Evolutionary conservation across 1,140 invertebrate genomes (phyloP).

Genomic region (Eriosoma lanigerum): DNA sequence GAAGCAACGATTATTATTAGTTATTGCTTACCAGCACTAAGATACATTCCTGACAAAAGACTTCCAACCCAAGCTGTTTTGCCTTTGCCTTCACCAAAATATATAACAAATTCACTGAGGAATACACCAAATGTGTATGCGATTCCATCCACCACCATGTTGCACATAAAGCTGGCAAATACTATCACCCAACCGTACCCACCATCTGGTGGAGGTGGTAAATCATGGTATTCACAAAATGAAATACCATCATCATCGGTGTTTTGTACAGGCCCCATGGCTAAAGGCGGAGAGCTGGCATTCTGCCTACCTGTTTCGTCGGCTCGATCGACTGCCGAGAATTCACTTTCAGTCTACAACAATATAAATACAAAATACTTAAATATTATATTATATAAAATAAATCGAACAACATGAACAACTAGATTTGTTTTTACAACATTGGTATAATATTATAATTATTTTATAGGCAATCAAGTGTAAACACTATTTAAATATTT

Average conservation of each 20-base stretch:
- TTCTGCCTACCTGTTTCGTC: constrained; percentile 76
- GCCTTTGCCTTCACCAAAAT: constrained; percentile 83
- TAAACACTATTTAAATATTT: not conserved
- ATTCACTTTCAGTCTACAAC: constrained; percentile 75
- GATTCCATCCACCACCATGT: constrained; percentile 97
- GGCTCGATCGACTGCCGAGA: constrained; percentile 65
- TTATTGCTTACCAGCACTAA: constrained; percentile 75
- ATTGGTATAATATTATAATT: not conserved
- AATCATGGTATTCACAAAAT: constrained; percentile 71
- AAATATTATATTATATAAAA: not conserved
- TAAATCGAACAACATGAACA: not conserved
- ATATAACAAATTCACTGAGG: constrained; percentile 74
- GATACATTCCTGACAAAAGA: constrained; percentile 88
- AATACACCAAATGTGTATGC: constrained; percentile 93
- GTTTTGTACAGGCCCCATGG: constrained; percentile 58
- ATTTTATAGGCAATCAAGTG: not conserved
- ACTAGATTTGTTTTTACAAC: not conserved
- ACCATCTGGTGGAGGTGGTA: constrained; percentile 80
- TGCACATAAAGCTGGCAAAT: constrained; percentile 94
- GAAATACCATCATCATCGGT: constrained; percentile 70
- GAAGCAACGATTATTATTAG: no score
- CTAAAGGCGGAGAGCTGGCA: constrained; percentile 59
- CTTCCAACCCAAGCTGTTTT: constrained; percentile 93
- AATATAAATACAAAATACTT: not conserved
- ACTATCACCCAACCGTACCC: constrained; percentile 94